A percentile compares a stretch with the other conserved stretches of the same genome.
These are phyloP conservation scores for Lydus trimaculatus DNA, from an alignment of 2,888 invertebrate species.

Conservation along the genomic window DNA sequence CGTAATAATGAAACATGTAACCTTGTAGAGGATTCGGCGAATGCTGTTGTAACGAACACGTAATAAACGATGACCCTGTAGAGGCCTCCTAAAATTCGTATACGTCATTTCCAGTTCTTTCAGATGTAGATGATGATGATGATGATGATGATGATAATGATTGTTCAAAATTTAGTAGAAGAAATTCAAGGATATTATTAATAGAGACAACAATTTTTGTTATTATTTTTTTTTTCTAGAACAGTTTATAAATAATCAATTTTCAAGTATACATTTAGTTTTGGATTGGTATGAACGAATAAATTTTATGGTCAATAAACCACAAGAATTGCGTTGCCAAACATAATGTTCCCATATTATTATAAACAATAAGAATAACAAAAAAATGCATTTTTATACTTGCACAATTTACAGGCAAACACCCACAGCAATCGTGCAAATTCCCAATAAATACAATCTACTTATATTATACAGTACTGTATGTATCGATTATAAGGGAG, in stretches of 20 bases:
- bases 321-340: not conserved
- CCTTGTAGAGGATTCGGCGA: slow-evolving; percentile 20
- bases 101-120: not conserved
- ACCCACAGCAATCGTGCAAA: not conserved
- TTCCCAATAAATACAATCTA: not conserved
- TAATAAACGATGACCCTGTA: slow-evolving; percentile 17
- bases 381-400: not conserved
- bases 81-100: slow-evolving; percentile 10
- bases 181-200: not conserved
- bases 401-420: not conserved
- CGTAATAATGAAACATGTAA: slow-evolving; percentile 17
- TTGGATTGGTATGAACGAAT: not conserved
- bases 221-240: not conserved
- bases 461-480: not conserved
- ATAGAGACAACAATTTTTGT: not conserved
- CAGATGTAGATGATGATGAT: not conserved
- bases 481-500: not conserved
- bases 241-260: not conserved
- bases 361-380: not conserved
- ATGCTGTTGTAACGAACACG: slow-evolving; percentile 12
- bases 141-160: not conserved
- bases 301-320: not conserved
- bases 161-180: not conserved
- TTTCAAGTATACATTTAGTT: not conserved
- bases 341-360: not conserved